Conservation (phyloP, 2,797 vertebrate genomes). For the Euthynnus affinis region DNA sequence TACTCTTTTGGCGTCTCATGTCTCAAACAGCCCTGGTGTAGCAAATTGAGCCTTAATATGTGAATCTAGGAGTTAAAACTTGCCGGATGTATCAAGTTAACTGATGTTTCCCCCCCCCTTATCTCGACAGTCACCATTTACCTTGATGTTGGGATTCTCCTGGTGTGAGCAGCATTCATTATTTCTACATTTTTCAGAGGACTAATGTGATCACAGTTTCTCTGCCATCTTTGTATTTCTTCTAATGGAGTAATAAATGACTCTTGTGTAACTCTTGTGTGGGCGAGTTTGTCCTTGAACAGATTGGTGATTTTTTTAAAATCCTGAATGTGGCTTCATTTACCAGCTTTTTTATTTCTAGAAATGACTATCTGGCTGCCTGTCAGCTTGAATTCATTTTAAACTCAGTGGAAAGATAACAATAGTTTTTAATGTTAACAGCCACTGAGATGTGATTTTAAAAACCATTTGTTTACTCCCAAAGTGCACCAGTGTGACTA, state of each 20-base stretch:
- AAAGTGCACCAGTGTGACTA: background rate
- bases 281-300: constrained; percentile 54
- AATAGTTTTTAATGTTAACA: background rate
- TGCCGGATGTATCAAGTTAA: constrained; percentile 30
- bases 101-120: constrained; percentile 14
- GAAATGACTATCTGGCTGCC: constrained; percentile 5
- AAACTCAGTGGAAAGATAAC: background rate
- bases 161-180: constrained; percentile 46
- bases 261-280: constrained; percentile 73
- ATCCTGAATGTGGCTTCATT: constrained; percentile 27
- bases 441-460: background rate
- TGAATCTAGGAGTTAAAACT: constrained; percentile 50
- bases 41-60: constrained; percentile 76
- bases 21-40: constrained; percentile 64
- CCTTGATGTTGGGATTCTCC: constrained; percentile 38
- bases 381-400: constrained; percentile 18
- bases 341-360: constrained; percentile 12
- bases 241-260: constrained; percentile 80
- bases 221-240: constrained; percentile 79
- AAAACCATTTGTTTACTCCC: background rate
- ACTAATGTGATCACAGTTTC: constrained; percentile 63
- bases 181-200: constrained; percentile 70
- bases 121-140: constrained; percentile 42
- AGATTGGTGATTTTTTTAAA: background rate
- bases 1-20: constrained; percentile 22